Evolutionary conservation across 1,140 invertebrate genomes (phyloP).

Genomic region (Calosoma granatense): DNA sequence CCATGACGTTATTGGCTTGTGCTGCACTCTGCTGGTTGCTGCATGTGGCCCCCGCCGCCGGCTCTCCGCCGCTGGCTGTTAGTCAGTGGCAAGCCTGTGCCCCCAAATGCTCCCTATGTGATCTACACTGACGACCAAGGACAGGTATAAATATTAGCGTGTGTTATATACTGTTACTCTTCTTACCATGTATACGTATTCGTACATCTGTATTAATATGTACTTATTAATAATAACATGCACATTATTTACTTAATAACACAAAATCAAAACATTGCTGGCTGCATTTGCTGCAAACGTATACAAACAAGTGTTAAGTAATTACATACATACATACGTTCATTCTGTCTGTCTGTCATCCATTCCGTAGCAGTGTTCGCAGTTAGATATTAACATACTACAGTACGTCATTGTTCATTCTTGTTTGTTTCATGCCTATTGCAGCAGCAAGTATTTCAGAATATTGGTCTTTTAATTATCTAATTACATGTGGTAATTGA

Average conservation of each 20-base stretch:
- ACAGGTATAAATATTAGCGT: constrained; percentile 63
- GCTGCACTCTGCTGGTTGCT: constrained; percentile 32
- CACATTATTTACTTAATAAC: too few relatives aligned
- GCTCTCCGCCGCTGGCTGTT: constrained; percentile 17
- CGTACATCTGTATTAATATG: neutral
- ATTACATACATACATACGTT: neutral
- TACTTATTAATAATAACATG: too few relatives aligned
- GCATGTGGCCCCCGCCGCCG: constrained; percentile 27
- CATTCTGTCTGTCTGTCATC: neutral
- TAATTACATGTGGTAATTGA: neutral
- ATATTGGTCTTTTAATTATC: too few relatives aligned
- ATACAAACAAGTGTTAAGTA: neutral
- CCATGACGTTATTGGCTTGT: constrained; percentile 32
- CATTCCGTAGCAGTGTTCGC: too few relatives aligned
- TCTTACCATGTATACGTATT: constrained; percentile 12
- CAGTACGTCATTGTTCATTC: too few relatives aligned
- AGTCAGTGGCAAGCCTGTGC: constrained; percentile 44
- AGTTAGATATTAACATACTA: too few relatives aligned
- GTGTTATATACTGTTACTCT: constrained; percentile 23
- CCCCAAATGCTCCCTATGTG: constrained; percentile 82
- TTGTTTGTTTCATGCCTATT: too few relatives aligned
- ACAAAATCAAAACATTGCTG: neutral
- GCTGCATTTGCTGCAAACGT: neutral
- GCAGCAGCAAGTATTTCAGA: too few relatives aligned
- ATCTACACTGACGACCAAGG: constrained; percentile 91